phyloP scores from a whole-genome alignment of 2,113 vertebrate genomes.

The Speoplatyrhinus poulsoni region DNA sequence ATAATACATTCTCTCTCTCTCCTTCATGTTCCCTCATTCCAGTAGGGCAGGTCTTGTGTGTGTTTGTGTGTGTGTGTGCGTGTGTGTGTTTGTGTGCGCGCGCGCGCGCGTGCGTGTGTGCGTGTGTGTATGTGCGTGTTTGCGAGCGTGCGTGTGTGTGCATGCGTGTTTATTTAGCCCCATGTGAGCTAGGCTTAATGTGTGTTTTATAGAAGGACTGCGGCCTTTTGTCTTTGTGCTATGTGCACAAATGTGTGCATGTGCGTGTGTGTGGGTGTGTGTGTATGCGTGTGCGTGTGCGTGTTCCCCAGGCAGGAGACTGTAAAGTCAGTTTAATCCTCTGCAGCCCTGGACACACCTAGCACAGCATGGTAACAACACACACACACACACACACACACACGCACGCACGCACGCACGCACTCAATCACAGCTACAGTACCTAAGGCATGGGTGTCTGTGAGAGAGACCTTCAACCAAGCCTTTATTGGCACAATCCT shows the following conservation, averaged over 20 bases:
- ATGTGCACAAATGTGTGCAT: constrained; percentile 82
- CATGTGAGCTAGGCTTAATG: constrained; percentile 33
- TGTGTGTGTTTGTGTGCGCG: constrained; percentile 60
- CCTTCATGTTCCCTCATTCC: not conserved
- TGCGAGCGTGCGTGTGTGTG: not conserved
- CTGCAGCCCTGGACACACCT: constrained; percentile 73
- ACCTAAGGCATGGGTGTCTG: not conserved
- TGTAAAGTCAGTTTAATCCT: constrained; percentile 94
- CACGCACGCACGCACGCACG: constrained; percentile 22
- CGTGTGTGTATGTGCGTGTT: constrained; percentile 76
- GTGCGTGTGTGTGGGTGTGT: constrained; percentile 81
- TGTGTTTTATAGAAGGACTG: constrained; percentile 31
- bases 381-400: constrained; percentile 39
- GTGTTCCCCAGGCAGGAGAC: constrained; percentile 86
- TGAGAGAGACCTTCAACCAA: too few relatives aligned
- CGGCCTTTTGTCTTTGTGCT: constrained; percentile 54
- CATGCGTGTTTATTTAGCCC: constrained; percentile 11
- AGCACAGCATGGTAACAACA: constrained; percentile 88
- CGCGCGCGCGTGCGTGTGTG: constrained; percentile 68
- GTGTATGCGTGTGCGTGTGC: constrained; percentile 80
- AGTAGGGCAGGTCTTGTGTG: constrained; percentile 12
- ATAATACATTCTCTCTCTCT: not conserved
- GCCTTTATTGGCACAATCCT: too few relatives aligned
- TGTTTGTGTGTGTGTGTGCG: constrained; percentile 72
- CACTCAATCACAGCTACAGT: too few relatives aligned